These are phyloP conservation scores for Orestias chungarensis DNA, from an alignment of 2,797 vertebrate species.

Conservation along the genomic window DNA sequence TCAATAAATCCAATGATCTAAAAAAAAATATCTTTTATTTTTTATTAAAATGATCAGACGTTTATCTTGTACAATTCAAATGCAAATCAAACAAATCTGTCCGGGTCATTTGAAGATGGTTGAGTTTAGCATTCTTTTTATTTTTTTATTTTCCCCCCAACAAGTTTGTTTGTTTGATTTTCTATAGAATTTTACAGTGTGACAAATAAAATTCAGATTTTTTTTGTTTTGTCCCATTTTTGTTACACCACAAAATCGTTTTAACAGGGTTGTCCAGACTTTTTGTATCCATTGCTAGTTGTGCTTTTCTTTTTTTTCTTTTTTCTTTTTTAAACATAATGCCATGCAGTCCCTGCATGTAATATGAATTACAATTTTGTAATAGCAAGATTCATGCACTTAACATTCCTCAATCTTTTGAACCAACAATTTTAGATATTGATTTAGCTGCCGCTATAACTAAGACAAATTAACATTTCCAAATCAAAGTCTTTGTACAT, in stretches of 20 bases:
- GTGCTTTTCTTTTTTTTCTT: slow-evolving; percentile 8
- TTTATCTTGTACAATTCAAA: background rate
- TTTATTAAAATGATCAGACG: background rate
- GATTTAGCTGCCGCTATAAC: background rate
- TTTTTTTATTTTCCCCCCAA: background rate
- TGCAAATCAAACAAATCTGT: background rate
- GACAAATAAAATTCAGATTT: background rate
- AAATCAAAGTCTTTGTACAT: background rate
- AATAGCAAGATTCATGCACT: slow-evolving; percentile 3
- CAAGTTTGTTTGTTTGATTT: background rate
- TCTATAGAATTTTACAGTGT: background rate
- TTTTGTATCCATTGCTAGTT: slow-evolving; percentile 19
- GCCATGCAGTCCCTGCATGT: background rate
- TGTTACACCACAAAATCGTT: slow-evolving; percentile 9
- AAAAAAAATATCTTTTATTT: background rate
- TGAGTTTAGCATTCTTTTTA: background rate
- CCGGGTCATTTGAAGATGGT: no score
- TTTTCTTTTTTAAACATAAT: slow-evolving; percentile 6
- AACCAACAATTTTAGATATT: background rate
- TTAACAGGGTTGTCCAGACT: background rate
- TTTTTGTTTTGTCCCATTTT: background rate
- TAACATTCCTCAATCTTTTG: background rate
- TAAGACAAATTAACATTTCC: background rate
- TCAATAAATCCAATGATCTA: background rate
- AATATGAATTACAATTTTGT: background rate